These are phyloP conservation scores for Prietella phreatophila DNA, from an alignment of 2,113 vertebrate genomes.

Conservation along the genomic window DNA sequence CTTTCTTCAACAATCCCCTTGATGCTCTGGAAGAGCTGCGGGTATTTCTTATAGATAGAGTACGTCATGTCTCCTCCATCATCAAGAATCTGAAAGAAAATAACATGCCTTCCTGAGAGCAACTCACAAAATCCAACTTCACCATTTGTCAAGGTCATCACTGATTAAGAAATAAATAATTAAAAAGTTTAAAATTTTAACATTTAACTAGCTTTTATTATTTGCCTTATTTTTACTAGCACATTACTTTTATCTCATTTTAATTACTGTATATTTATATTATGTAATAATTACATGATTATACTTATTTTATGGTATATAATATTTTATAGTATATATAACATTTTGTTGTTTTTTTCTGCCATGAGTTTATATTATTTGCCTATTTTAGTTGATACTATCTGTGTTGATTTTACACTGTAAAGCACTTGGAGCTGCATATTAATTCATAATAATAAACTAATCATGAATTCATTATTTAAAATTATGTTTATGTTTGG, in stretches of 20 bases:
- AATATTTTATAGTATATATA: neutral
- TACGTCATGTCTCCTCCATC: conserved; percentile 94
- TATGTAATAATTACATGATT: neutral
- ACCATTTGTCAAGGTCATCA: neutral
- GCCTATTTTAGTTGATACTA: neutral
- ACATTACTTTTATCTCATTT: neutral
- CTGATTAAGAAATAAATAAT: neutral
- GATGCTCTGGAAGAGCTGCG: conserved; percentile 87
- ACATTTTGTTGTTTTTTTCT: neutral
- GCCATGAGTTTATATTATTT: neutral
- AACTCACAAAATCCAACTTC: neutral
- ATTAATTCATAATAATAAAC: neutral
- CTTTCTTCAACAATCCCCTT: conserved; percentile 96
- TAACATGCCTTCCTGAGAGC: neutral
- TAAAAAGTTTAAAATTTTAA: neutral
- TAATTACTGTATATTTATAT: neutral
- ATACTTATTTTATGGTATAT: neutral
- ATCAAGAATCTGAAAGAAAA: conserved; percentile 82
- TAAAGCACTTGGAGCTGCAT: neutral
- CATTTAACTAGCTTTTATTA: neutral
- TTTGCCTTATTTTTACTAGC: neutral
- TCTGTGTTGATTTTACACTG: neutral
- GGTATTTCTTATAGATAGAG: conserved; percentile 95
- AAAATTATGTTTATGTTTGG: neutral
- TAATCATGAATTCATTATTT: neutral